phyloP scores from a whole-genome alignment of 2,888 invertebrate genomes.

The Diarsia rubi region DNA sequence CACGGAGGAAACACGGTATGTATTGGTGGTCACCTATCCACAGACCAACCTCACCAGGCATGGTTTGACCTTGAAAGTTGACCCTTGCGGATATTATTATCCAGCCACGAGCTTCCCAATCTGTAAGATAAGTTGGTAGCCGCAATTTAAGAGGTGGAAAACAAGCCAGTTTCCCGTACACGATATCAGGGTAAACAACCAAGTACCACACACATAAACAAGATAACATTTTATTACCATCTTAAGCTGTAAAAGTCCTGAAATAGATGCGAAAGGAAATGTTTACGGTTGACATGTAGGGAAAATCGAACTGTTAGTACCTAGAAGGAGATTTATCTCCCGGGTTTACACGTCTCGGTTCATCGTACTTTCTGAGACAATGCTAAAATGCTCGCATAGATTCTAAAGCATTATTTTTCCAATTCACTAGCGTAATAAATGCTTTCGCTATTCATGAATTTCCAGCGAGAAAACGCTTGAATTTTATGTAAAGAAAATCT shows the following conservation, averaged over 20 bases:
- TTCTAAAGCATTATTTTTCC: constrained; percentile 28
- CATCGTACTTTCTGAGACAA: constrained; percentile 28
- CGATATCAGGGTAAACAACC: constrained; percentile 14
- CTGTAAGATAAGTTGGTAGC: background rate
- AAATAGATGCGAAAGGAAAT: constrained; percentile 30
- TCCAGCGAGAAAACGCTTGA: constrained; percentile 13
- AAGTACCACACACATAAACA: constrained; percentile 12
- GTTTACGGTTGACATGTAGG: constrained; percentile 14
- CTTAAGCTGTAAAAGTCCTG: constrained; percentile 34
- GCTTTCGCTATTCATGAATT: constrained; percentile 42
- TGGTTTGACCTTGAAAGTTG: too few relatives aligned
- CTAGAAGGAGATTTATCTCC: constrained; percentile 28
- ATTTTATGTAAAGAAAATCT: constrained; percentile 35
- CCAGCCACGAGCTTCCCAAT: too few relatives aligned
- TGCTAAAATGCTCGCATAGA: constrained; percentile 12
- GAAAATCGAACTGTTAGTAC: constrained; percentile 19
- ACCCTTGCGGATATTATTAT: too few relatives aligned
- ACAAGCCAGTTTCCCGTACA: background rate
- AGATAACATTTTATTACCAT: constrained; percentile 43
- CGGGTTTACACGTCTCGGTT: constrained; percentile 20
- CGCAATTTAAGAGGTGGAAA: background rate
- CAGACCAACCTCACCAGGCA: too few relatives aligned
- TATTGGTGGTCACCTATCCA: too few relatives aligned
- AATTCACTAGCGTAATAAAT: constrained; percentile 20
- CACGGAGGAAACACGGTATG: too few relatives aligned